Percentiles rank a stretch among this genome's conserved stretches.
phyloP scores from a whole-genome alignment of 2,113 vertebrate species.

The Psittacus erithacus region DNA sequence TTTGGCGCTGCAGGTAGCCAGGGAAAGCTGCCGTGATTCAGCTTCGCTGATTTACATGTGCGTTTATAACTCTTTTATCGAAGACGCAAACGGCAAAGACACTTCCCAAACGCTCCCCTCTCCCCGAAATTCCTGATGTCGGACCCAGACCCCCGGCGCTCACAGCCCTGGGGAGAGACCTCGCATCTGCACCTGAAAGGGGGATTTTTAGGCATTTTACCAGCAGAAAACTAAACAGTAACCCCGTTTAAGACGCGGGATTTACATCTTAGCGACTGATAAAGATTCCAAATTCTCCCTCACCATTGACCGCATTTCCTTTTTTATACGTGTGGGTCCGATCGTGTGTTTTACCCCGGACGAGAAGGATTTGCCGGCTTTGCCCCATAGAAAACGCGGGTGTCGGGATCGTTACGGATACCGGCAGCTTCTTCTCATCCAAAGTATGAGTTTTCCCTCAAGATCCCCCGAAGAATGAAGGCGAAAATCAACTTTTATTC shows the following conservation, averaged over 20 bases:
- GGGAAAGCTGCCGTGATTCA: background rate
- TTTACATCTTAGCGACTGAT: background rate
- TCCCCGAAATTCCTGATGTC: background rate
- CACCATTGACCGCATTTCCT: background rate
- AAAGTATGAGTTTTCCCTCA: background rate
- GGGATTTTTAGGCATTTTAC: background rate
- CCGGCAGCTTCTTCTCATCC: background rate
- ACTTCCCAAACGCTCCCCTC: background rate
- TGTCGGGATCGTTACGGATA: background rate
- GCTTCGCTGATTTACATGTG: background rate
- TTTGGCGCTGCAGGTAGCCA: background rate
- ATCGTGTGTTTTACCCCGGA: background rate
- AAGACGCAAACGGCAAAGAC: background rate
- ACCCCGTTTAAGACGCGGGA: background rate
- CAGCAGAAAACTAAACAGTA: background rate
- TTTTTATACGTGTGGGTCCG: background rate
- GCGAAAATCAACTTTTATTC: conserved; percentile 22
- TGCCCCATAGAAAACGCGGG: no score
- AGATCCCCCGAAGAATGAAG: background rate
- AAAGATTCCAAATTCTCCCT: background rate
- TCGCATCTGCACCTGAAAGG: background rate
- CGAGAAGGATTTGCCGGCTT: background rate
- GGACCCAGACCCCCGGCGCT: background rate
- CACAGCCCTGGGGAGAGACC: background rate
- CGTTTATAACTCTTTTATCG: background rate